A percentile compares a stretch with the other conserved stretches of the same genome.
Evolutionary conservation across 1,140 invertebrate genomes (phyloP).

Genomic region (Macrotrachela quadricornifera): DNA sequence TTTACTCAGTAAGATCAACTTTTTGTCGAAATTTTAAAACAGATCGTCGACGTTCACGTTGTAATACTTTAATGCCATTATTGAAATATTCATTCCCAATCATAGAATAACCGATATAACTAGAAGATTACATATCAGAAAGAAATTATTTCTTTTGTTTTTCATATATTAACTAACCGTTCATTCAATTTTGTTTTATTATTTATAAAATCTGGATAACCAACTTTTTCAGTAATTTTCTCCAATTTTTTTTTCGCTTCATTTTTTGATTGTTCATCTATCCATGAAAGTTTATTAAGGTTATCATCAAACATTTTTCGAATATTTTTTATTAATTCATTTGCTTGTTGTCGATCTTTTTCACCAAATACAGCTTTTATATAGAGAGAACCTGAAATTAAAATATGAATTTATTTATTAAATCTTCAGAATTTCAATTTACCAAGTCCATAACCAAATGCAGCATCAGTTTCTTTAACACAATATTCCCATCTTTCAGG

Average conservation of each 20-base stretch:
- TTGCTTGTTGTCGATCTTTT: conserved; percentile 36
- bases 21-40: background rate
- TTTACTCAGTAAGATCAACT: conserved; percentile 34
- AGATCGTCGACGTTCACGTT: background rate
- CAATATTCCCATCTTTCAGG: conserved; percentile 9
- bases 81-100: conserved; percentile 57
- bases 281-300: conserved; percentile 50
- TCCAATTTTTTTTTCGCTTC: conserved; percentile 52
- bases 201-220: conserved; percentile 64
- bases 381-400: too few relatives aligned
- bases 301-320: conserved; percentile 53
- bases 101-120: conserved; percentile 30
- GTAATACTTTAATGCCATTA: conserved; percentile 48
- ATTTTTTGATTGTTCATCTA: conserved; percentile 53
- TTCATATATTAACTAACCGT: background rate
- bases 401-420: too few relatives aligned
- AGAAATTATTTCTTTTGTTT: background rate
- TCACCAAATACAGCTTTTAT: too few relatives aligned
- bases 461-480: conserved; percentile 1
- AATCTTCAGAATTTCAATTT: too few relatives aligned
- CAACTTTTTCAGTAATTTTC: conserved; percentile 59
- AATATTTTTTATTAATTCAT: conserved; percentile 61
- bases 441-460: conserved; percentile 5
- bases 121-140: background rate
- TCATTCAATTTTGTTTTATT: conserved; percentile 42